A percentile compares a stretch with the other conserved stretches of the same genome.
These are phyloP conservation scores for Ceriagrion tenellum DNA, from an alignment of 2,888 invertebrate species.

Conservation along the genomic window DNA sequence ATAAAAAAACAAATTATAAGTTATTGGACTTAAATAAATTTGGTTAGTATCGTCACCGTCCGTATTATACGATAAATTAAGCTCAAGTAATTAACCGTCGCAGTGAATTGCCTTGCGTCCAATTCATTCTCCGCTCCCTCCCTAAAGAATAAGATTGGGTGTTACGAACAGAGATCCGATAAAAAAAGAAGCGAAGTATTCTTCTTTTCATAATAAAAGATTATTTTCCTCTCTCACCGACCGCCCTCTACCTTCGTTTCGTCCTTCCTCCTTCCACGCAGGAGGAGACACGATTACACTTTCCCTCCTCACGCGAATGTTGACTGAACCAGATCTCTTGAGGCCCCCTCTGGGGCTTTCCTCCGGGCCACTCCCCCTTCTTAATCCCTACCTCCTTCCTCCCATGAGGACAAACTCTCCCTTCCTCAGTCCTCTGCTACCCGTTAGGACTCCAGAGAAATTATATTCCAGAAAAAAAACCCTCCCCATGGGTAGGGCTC, in stretches of 20 bases:
- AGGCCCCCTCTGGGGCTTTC: not conserved
- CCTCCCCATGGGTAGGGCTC: not conserved
- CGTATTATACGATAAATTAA: not conserved
- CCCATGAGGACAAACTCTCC: not conserved
- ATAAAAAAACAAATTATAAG: too few relatives aligned
- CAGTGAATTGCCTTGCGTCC: not conserved
- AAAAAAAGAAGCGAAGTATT: not conserved
- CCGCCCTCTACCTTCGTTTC: not conserved
- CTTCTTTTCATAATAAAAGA: not conserved
- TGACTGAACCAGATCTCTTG: conserved; percentile 1
- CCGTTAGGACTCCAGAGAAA: not conserved
- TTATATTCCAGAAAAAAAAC: not conserved
- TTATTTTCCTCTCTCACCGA: not conserved
- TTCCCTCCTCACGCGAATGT: not conserved
- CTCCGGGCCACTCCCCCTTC: not conserved
- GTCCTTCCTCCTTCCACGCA: not conserved
- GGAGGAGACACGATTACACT: not conserved
- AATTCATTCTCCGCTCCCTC: not conserved
- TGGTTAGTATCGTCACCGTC: too few relatives aligned
- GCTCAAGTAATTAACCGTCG: not conserved
- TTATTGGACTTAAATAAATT: too few relatives aligned
- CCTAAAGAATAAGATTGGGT: not conserved
- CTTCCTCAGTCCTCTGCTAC: not conserved
- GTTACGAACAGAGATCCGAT: not conserved
- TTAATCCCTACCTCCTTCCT: not conserved